A percentile compares a stretch with the other conserved stretches of the same genome.
Conservation (phyloP, 2,888 invertebrate species). For the Cosmorhoe ocellata region DNA sequence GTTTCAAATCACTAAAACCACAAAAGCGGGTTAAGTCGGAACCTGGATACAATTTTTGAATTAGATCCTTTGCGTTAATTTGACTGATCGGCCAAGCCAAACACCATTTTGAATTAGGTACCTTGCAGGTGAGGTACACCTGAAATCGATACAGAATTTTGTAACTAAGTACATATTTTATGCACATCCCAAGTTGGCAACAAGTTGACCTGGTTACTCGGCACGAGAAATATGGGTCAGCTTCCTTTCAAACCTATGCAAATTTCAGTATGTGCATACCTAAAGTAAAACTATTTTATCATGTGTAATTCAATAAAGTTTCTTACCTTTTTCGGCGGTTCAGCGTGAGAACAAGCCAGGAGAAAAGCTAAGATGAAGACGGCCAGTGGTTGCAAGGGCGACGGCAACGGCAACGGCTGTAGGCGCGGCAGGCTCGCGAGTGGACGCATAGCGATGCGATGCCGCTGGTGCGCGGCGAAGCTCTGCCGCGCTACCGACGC, state of each 20-base stretch:
- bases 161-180: slow-evolving; percentile 1
- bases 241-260: slow-evolving; percentile 11
- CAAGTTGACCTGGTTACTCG: slow-evolving; percentile 14
- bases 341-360: slow-evolving; percentile 3
- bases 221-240: slow-evolving; percentile 11
- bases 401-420: slow-evolving; percentile 36
- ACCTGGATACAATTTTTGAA: slow-evolving; percentile 29
- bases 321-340: slow-evolving; percentile 13
- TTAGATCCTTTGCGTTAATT: slow-evolving; percentile 30
- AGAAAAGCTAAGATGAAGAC: background rate
- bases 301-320: background rate
- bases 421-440: slow-evolving; percentile 36
- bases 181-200: slow-evolving; percentile 15
- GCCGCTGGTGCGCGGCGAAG: slow-evolving; percentile 52
- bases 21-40: slow-evolving; percentile 40
- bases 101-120: slow-evolving; percentile 44
- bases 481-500: slow-evolving; percentile 51
- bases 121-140: slow-evolving; percentile 37
- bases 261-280: background rate
- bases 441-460: slow-evolving; percentile 62
- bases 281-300: background rate
- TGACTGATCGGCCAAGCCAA: slow-evolving; percentile 43
- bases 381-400: slow-evolving; percentile 15
- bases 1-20: slow-evolving; percentile 45
- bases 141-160: slow-evolving; percentile 39